A percentile compares a stretch with the other conserved stretches of the same genome.
Evolutionary conservation across 2,113 vertebrate genomes (phyloP).

Genomic region (Porphyrio hochstetteri): DNA sequence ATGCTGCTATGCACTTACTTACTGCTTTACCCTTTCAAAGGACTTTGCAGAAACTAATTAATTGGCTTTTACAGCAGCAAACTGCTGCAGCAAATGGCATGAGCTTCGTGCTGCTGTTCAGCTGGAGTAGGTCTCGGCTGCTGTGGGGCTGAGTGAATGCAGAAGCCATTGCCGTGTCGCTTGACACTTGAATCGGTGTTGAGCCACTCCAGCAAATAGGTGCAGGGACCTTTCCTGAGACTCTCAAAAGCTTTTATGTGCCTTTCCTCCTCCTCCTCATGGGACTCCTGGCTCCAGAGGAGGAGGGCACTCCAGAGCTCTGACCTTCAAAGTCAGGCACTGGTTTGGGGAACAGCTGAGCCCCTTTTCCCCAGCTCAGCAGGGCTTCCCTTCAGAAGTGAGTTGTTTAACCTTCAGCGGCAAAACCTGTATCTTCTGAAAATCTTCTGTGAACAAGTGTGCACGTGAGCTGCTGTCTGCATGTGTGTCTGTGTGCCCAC

Average conservation of each 20-base stretch:
- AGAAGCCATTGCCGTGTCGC: neutral
- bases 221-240: neutral
- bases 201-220: neutral
- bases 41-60: neutral
- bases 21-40: neutral
- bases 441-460: neutral
- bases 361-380: neutral
- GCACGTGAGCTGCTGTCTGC: fast-evolving
- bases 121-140: neutral
- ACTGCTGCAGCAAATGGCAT: neutral
- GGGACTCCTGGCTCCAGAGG: neutral
- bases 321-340: neutral
- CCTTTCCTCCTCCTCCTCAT: neutral
- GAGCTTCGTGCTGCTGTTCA: neutral
- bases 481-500: fast-evolving
- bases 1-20: fast-evolving
- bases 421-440: neutral
- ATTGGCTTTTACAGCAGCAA: neutral
- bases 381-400: neutral
- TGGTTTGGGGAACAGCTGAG: neutral
- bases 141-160: neutral
- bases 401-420: fast-evolving
- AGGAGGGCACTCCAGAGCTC: neutral
- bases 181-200: neutral
- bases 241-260: neutral